Evolutionary conservation across 2,113 vertebrate genomes (phyloP).

Genomic region (Struthio camelus): DNA sequence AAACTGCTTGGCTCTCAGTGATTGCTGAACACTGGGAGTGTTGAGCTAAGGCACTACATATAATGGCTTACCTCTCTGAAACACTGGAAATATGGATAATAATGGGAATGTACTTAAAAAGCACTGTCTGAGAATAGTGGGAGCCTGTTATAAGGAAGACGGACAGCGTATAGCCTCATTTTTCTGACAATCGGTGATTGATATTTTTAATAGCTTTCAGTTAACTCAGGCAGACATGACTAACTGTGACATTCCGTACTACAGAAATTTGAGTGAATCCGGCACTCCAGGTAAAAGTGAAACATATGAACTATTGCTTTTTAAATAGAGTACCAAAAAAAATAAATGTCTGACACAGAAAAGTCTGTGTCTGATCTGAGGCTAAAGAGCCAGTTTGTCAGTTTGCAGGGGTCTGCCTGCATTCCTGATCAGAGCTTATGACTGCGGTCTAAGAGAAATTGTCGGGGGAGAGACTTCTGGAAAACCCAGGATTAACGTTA

Average conservation of each 20-base stretch:
- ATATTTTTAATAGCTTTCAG: neutral
- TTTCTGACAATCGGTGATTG: neutral
- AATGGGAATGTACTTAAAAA: neutral
- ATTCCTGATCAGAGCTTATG: neutral
- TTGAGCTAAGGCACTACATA: neutral
- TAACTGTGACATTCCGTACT: neutral
- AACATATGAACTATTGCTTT: neutral
- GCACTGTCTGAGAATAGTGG: neutral
- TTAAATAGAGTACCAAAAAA: neutral
- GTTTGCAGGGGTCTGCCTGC: neutral
- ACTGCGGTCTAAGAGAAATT: neutral
- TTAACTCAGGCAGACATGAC: neutral
- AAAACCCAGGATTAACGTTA: neutral
- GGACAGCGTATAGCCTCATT: neutral
- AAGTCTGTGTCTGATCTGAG: neutral
- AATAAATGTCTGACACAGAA: neutral
- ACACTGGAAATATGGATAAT: neutral
- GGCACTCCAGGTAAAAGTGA: neutral
- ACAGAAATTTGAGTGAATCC: neutral
- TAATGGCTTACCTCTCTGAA: constrained; percentile 13
- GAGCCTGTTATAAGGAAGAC: neutral
- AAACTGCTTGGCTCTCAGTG: neutral
- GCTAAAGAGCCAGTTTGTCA: neutral
- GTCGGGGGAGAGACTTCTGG: neutral
- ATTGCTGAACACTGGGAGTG: neutral